phyloP scores from a whole-genome alignment of 2,888 invertebrate genomes.

The Troides aeacus region DNA sequence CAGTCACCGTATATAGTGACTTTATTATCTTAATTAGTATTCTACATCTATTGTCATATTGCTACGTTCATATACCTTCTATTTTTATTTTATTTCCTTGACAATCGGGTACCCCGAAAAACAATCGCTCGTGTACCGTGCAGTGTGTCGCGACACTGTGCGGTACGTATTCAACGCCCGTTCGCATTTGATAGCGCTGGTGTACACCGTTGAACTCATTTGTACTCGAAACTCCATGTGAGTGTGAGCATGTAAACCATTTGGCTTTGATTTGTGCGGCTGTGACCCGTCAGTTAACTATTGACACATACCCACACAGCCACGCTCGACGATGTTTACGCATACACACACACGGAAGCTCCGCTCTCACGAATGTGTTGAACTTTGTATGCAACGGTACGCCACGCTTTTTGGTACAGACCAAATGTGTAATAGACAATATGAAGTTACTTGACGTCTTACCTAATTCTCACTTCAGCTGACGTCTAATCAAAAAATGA shows the following conservation, averaged over 20 bases:
- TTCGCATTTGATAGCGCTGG: conserved; percentile 61
- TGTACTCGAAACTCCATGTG: neutral
- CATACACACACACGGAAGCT: neutral
- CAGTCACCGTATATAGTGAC: no score
- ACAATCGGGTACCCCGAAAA: neutral
- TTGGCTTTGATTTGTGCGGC: neutral
- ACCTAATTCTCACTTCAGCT: no score
- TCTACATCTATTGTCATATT: no score
- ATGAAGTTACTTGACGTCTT: neutral
- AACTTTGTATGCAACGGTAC: conserved; percentile 50
- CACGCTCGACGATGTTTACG: neutral
- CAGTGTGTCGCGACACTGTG: neutral
- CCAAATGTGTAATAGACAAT: conserved; percentile 50
- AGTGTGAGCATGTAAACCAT: neutral
- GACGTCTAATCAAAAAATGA: neutral
- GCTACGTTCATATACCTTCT: no score
- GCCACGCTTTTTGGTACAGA: conserved; percentile 54
- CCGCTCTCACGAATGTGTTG: neutral
- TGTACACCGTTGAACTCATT: conserved; percentile 17
- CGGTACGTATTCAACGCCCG: conserved; percentile 32
- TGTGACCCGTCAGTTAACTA: neutral
- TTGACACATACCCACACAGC: neutral
- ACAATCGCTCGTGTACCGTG: neutral
- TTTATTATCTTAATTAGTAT: no score
- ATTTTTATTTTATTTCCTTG: neutral